Evolutionary conservation across 2,797 vertebrate genomes (phyloP), one percentile per base, ranked within the genome.

Genomic region (Sebastes itinus): DNA sequence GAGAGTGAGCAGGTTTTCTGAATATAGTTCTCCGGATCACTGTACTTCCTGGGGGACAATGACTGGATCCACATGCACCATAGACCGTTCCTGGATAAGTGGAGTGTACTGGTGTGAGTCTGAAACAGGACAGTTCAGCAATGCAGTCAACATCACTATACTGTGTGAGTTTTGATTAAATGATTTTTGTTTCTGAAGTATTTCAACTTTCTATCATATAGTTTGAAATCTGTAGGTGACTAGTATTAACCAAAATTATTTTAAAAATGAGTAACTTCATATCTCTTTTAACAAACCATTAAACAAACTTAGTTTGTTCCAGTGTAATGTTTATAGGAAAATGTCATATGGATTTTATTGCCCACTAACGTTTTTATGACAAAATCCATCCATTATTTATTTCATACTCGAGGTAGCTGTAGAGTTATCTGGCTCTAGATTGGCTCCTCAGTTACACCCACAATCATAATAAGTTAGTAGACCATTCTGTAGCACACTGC

Each of bases 51-150:
- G 52, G 75, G 14, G 32, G 9, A 54, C 6, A 38, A 49, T 33
- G 67, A 55, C 30, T 52, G 79, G 75, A 75, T 58, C 54, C 30
- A 68, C 38, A 23, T 88, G 85, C 55, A 54, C 1, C 25, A 67
- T 78, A 0, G 0, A 2, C 1, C 2, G 3, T 7, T 0, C 0
- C 22, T 10, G 5, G 1, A 0, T 0, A 0, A 20, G 32, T 80
- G 80, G 67, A 54, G 84, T 32, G 33, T 89, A 76, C 79, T 93
- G 87, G 88, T 93, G 92, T 79, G 84, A 90, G 79, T 89, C 82
- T 80, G 77, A 27, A 80, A 81, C 83, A 70, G 88, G 81, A 75
- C 28, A 77, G 49, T 76, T 72, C 72, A 88, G 81, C 25, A 78
- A 72, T 7, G 67, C 85, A 56, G 76, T 84, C 69, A 90, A 86